Base-by-base conservation (phyloP, 1,140 invertebrate species). In the Phortica variegata region DNA sequence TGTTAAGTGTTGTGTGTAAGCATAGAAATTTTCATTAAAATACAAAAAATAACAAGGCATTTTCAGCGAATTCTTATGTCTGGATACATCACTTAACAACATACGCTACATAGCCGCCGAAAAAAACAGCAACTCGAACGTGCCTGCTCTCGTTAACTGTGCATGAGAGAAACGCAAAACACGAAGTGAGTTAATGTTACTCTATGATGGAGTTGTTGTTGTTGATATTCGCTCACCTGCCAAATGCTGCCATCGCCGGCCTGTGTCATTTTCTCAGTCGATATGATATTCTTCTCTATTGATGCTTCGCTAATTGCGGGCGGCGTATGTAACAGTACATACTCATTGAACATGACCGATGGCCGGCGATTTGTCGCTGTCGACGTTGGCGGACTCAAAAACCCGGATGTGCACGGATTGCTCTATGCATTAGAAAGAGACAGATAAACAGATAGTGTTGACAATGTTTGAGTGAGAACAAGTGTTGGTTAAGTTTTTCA, bases 211-310 rank as follows among this genome's bases (percentile, higher is more conserved):
- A 5, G 23, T 23, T 45, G 12, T 34, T 20, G n/a, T 6, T 26
- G 32, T 18, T 12, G 1, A 0, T 8, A 20, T 29, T 13, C 7
- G 51, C 60, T 65, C 18, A 76, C 71, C 65, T 82, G 79, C 84
- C 85, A 87, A 37, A 86, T 83, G 56, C 84, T 85, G 37, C 84
- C 85, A 68, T 86, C 84, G 26, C 86, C 88, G 33, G 89, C 89
- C 78, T 93, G 90, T 0, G 89, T 91, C 83, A 89, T 92, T 75
- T 92, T 92, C 65, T 93, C 90, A 37, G 86, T 89, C 16, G 87
- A 90, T 13, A 91, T 81, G 61, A 89, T 89, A 58, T 82, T 79
- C 58, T 84, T 82, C 38, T 80, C 63, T 3, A 31, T 17, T 12
- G 48, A 23, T 6, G 39, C 38, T 10, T 39, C 63, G 2, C 73